Evolutionary conservation across 2,888 invertebrate species (phyloP).

Genomic region (Labia minor): DNA sequence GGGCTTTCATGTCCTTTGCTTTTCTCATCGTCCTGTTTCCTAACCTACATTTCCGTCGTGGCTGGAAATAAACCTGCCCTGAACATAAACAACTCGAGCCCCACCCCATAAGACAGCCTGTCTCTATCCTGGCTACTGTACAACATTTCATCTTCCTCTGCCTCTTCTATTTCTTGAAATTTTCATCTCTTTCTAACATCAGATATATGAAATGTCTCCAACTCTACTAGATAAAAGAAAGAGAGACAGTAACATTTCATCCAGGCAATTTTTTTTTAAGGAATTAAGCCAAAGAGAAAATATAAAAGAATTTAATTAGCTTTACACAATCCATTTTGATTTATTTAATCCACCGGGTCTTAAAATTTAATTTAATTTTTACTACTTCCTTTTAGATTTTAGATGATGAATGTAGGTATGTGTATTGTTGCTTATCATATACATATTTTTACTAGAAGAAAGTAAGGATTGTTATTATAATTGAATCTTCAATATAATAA

Average conservation of each 20-base stretch:
- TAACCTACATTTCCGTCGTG: conserved; percentile 7
- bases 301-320: too few relatives aligned
- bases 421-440: too few relatives aligned
- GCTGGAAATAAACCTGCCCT: conserved; percentile 1
- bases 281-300: too few relatives aligned
- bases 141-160: background rate
- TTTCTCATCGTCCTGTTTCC: background rate
- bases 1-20: background rate
- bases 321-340: too few relatives aligned
- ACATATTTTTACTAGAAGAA: too few relatives aligned
- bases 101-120: background rate
- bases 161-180: background rate
- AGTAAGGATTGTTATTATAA: too few relatives aligned
- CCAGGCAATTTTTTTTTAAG: background rate
- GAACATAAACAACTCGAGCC: background rate
- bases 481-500: too few relatives aligned
- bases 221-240: background rate
- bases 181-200: background rate
- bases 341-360: too few relatives aligned
- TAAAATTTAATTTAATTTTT: too few relatives aligned
- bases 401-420: too few relatives aligned
- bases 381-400: too few relatives aligned
- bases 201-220: background rate
- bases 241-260: background rate
- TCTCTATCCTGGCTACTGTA: background rate